Evolutionary conservation across 2,888 invertebrate species (phyloP).

Genomic region (Drosophila barbarae): DNA sequence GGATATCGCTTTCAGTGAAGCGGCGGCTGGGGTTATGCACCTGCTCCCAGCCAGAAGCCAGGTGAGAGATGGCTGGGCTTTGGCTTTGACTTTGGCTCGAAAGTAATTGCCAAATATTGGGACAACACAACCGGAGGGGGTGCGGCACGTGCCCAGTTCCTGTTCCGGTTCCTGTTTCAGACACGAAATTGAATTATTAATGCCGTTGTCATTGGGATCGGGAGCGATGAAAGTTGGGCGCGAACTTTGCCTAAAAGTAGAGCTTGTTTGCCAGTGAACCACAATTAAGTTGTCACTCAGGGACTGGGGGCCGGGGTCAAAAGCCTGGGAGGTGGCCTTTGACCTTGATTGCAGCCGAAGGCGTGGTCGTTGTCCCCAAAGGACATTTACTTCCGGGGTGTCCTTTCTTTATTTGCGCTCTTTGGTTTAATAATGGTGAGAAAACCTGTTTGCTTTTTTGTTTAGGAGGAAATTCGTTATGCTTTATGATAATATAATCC

Average conservation of each 20-base stretch:
- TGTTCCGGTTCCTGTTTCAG: slow-evolving; percentile 22
- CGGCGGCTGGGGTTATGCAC: slow-evolving; percentile 30
- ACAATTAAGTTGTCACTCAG: slow-evolving; percentile 72
- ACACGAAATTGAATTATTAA: slow-evolving; percentile 70
- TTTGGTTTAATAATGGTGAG: slow-evolving; percentile 5
- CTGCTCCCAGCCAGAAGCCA: slow-evolving; percentile 8
- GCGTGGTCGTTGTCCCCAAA: slow-evolving; percentile 5
- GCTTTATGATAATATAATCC: background rate
- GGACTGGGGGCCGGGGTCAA: slow-evolving; percentile 16
- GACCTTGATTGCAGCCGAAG: slow-evolving; percentile 38
- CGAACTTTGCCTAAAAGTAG: slow-evolving; percentile 40
- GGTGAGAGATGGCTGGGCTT: slow-evolving; percentile 4
- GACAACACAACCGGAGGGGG: slow-evolving; percentile 48
- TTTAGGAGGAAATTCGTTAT: background rate
- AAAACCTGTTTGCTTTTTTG: background rate
- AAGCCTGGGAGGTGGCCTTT: slow-evolving; percentile 40
- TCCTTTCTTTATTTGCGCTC: background rate
- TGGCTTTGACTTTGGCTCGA: slow-evolving; percentile 22
- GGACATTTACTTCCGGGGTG: slow-evolving; percentile 7
- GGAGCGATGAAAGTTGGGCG: slow-evolving; percentile 53
- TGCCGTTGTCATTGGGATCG: slow-evolving; percentile 68
- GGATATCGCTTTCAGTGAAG: slow-evolving; percentile 68
- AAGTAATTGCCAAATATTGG: slow-evolving; percentile 73
- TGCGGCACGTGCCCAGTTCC: slow-evolving; percentile 9
- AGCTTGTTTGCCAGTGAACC: slow-evolving; percentile 62